Conservation (phyloP, 2,113 vertebrate genomes). For the Ahaetulla prasina region DNA sequence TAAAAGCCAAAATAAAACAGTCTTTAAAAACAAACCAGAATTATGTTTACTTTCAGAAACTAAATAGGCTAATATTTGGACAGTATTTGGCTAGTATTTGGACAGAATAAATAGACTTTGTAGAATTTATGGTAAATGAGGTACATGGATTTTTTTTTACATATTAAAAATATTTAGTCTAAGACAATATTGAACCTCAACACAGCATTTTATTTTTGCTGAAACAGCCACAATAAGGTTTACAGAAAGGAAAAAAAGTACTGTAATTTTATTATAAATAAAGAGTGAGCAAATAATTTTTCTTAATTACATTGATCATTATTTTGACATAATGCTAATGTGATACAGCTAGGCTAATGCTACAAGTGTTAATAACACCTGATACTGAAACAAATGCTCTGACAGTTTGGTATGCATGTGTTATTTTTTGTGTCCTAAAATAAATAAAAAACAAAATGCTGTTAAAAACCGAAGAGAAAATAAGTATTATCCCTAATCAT, state of each 20-base stretch:
- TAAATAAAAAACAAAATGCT: slow-evolving; percentile 22
- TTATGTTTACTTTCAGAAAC: not conserved
- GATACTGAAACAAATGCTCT: not conserved
- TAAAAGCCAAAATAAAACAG: not conserved
- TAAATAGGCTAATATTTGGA: not conserved
- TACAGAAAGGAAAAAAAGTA: accelerated
- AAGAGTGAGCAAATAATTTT: not conserved
- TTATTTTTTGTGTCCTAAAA: slow-evolving; percentile 17
- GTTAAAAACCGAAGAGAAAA: slow-evolving; percentile 24
- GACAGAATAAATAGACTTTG: not conserved
- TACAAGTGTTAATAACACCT: slow-evolving; percentile 6
- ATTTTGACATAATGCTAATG: not conserved
- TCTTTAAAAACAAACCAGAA: not conserved
- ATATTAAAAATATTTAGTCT: not conserved
- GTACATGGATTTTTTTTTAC: not conserved
- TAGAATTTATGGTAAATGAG: not conserved
- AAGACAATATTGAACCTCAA: not conserved
- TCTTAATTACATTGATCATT: not conserved
- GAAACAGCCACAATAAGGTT: not conserved
- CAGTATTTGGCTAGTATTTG: not conserved
- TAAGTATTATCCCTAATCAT: not conserved
- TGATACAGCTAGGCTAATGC: not conserved
- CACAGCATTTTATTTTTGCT: slow-evolving; percentile 13
- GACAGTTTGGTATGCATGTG: not conserved
- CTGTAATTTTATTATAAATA: not conserved